These are phyloP conservation scores for Macquaria ambigua DNA, from an alignment of 2,113 vertebrate species.

Conservation along the genomic window DNA sequence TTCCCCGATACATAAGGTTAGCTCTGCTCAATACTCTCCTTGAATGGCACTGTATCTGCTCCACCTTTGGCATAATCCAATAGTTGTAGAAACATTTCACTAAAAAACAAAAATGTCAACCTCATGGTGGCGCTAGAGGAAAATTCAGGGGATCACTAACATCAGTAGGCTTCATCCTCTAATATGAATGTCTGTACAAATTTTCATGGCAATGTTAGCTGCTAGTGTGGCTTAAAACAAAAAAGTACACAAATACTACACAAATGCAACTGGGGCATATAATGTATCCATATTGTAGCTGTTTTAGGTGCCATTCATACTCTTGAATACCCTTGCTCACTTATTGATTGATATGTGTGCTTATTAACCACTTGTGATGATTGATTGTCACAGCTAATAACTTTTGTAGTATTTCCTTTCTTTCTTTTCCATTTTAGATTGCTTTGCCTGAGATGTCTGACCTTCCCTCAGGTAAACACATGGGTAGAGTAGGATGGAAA, in stretches of 20 bases:
- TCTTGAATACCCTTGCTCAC: not conserved
- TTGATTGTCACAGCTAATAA: conserved; percentile 33
- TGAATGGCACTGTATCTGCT: not conserved
- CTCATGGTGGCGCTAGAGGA: too few species aligned
- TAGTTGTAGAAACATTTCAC: too few species aligned
- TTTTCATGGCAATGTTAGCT: not conserved
- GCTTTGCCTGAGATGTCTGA: conserved; percentile 29
- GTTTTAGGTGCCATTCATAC: not conserved
- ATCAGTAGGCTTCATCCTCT: not conserved
- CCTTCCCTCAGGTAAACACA: conserved; percentile 68
- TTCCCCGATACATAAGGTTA: conserved; percentile 46
- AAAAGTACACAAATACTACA: not conserved
- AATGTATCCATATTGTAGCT: not conserved
- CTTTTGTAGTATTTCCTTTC: conserved; percentile 1
- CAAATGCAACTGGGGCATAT: not conserved
- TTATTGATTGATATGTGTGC: conserved; percentile 9
- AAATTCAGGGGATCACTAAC: too few species aligned
- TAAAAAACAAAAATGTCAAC: too few species aligned
- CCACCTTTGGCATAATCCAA: not conserved
- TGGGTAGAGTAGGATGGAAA: conserved; percentile 19
- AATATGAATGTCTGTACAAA: too few species aligned
- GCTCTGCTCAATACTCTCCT: conserved; percentile 8
- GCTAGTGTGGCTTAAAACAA: not conserved
- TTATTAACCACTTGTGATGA: conserved; percentile 32
- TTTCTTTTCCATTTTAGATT: conserved; percentile 63